phyloP scores from a whole-genome alignment of 35 echinoderm and acorn worm species.

The Chiridota heheva region DNA sequence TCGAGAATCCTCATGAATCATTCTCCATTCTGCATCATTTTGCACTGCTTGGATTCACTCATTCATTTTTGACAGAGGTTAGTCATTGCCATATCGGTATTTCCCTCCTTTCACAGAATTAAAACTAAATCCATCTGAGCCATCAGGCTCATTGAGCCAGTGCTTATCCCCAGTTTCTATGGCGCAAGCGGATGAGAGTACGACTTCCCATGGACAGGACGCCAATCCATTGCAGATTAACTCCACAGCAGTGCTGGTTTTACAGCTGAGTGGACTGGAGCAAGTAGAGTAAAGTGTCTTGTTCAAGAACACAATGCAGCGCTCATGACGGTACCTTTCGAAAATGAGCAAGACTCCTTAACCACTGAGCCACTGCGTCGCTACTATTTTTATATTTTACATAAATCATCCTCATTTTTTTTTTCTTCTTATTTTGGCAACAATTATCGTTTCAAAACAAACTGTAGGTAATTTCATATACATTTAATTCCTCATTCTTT shows the following conservation, averaged over 20 bases:
- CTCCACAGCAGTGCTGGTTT: not conserved
- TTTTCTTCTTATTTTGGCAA: conserved; percentile 8
- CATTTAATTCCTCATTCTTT: conserved; percentile 7
- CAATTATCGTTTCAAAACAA: too few species aligned
- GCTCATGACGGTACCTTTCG: not conserved
- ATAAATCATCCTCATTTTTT: not conserved
- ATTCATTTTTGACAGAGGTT: conserved; percentile 77
- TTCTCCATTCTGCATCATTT: conserved; percentile 69
- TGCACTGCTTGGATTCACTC: conserved; percentile 57
- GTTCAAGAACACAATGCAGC: too few species aligned
- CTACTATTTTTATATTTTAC: not conserved
- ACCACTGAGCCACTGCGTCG: not conserved
- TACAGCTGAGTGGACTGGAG: not conserved
- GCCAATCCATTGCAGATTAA: not conserved
- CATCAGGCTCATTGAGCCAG: not conserved
- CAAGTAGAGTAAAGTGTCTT: too few species aligned
- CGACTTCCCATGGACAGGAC: not conserved
- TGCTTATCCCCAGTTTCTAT: not conserved
- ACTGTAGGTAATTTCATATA: too few species aligned
- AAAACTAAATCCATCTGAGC: not conserved
- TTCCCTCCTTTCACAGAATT: not conserved
- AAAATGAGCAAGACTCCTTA: not conserved
- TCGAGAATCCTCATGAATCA: conserved; percentile 48
- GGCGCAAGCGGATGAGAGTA: not conserved
- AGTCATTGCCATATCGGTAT: not conserved